A percentile compares a stretch with the other conserved stretches of the same genome.
phyloP scores from a whole-genome alignment of 2,113 vertebrate genomes.

The Amblyornis subalaris region DNA sequence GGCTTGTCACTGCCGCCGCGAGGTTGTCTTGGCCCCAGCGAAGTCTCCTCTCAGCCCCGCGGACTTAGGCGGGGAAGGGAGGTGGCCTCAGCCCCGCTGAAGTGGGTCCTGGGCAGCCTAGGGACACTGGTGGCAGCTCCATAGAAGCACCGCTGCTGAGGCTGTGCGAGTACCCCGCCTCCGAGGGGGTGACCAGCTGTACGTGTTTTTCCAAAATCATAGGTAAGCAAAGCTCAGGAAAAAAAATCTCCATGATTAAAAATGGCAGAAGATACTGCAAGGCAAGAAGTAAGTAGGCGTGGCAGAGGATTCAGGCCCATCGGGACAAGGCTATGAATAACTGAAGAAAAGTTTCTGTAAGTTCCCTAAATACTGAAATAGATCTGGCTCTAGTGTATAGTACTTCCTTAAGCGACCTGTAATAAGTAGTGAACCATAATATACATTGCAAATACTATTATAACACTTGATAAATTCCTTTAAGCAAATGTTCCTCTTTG shows the following conservation, averaged over 20 bases:
- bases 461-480: background rate
- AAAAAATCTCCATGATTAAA: background rate
- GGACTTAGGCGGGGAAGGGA: background rate
- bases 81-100: background rate
- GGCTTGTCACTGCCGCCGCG: background rate
- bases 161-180: background rate
- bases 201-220: background rate
- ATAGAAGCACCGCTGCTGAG: accelerated
- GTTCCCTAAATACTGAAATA: background rate
- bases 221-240: background rate
- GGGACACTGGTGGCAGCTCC: background rate
- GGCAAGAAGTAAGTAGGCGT: background rate
- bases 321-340: background rate
- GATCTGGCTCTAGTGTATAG: background rate
- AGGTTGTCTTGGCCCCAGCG: background rate
- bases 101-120: background rate
- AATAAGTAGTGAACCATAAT: background rate
- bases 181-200: background rate
- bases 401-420: background rate
- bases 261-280: background rate
- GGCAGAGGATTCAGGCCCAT: background rate
- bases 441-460: background rate
- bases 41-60: background rate
- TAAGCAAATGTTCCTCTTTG: background rate
- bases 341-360: slow-evolving; percentile 4